Base-by-base conservation (phyloP, 2,888 invertebrate species). In the Penaeus monodon region DNA sequence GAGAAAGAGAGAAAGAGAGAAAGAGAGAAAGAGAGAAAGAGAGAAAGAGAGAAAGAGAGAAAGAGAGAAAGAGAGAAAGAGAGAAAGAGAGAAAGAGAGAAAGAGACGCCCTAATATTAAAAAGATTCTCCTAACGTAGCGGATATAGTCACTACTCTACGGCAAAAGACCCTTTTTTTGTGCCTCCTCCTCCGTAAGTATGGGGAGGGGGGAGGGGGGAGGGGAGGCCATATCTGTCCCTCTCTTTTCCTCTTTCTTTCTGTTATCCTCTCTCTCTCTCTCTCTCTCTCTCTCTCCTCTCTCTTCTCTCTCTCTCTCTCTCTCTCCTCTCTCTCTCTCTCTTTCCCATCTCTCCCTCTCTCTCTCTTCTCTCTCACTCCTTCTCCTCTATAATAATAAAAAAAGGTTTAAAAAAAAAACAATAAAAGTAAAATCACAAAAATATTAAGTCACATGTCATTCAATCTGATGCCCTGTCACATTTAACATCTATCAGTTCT, bases 11-110 rank as follows among this genome's bases (percentile, higher is more conserved):
- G 29, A 73, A 1, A 73, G 27, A 78, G 6, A 78, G 49, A 78
- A 17, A 78, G 14, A 78, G 24, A 78, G 20, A 78, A 27, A 49
- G 20, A 49, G 49, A 78, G 22, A 78, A 27, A 78, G 22, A 78
- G 22, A 78, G 22, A 49, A 27, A 12, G 22, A 68, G 12, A 68
- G 22, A 68, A 7, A 68, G 22, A 68, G 22, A 68, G 22, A 68
- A 7, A 68, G 22, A 68, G 22, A 68, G 22, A 68, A 0, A 68
- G 22, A 68, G 1, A 68, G 22, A 68, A 0, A 68, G 17, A 20
- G 10, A 20, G 22, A 68, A 3, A 29, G 22, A 17, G 8, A 29
- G 20, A 27, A 3, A 29, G 20, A 29, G 1, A 29, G 20, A 29
- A 3, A 10, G 2, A 29, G 14, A 38, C 3, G 33, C 6, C 33